Evolutionary conservation across 1,140 invertebrate genomes (phyloP).

Genomic region (Drosophila murphyi): DNA sequence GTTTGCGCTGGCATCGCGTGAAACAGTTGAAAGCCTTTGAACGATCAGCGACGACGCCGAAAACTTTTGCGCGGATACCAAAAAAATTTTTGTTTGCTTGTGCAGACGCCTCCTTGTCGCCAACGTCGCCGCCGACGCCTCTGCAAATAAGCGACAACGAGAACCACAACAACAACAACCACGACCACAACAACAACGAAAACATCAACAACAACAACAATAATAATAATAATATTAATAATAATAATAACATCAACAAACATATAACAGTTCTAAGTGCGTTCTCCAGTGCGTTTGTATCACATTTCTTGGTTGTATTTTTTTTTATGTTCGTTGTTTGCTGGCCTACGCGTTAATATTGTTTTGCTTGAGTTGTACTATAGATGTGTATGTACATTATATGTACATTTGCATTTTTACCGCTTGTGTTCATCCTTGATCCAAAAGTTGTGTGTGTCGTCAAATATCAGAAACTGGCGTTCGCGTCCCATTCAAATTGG

Average conservation of each 20-base stretch:
- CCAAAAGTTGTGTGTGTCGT: background rate
- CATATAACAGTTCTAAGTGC: constrained; percentile 11
- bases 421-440: constrained; percentile 38
- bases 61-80: constrained; percentile 80
- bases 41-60: constrained; percentile 84
- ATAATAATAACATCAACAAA: constrained; percentile 29
- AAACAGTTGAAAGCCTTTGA: constrained; percentile 84
- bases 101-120: constrained; percentile 65
- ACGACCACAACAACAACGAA: constrained; percentile 3
- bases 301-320: constrained; percentile 1
- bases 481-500: constrained; percentile 3
- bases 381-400: too few relatives aligned
- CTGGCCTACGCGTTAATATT: constrained; percentile 17
- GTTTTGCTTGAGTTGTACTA: constrained; percentile 21
- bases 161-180: constrained; percentile 18
- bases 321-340: constrained; percentile 9
- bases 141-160: constrained; percentile 9
- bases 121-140: constrained; percentile 51
- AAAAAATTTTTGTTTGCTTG: constrained; percentile 57
- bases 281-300: constrained; percentile 10
- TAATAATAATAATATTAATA: constrained; percentile 26
- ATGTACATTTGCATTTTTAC: constrained; percentile 19
- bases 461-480: background rate
- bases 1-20: constrained; percentile 68
- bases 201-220: constrained; percentile 28